Evolutionary conservation across 1,140 invertebrate species (phyloP), one percentile per base, ranked within the genome.

Genomic region (Drosophila sproati): DNA sequence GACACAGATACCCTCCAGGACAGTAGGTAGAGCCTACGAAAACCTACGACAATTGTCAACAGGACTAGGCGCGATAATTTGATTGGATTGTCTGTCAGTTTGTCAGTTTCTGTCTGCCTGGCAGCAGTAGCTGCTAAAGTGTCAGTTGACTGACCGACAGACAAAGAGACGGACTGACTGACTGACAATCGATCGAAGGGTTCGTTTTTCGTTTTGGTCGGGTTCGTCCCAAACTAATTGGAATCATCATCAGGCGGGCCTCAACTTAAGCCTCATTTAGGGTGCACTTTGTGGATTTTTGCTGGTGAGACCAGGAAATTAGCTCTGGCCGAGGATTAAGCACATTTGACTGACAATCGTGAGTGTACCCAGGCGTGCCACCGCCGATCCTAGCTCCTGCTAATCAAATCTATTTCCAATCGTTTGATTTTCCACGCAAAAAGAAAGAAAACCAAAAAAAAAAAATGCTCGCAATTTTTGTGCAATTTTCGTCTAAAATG

Each of bases 211-310:
- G 8, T 41, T 41, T 43, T n/a, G 39, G 39, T 43, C 10, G 39
- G 32, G 32, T 37, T 20, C 50, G 47, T 45, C 57, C 66, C 68
- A 64, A 52, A 82, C 85, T 92, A 92, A 92, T 92, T 92, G 91
- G 91, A 91, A 92, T 91, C 90, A 92, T 91, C 90, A 92, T 92
- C 88, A 71, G 12, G 61, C 61, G 67, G 66, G 72, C 78, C 88
- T 80, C 86, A 91, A 92, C 91, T 92, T 92, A 92, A 92, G 88
- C 86, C 91, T 92, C 91, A 92, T 92, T 92, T 92, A 80, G 82
- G 91, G 78, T 77, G 73, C 85, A 92, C 88, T 92, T 92, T 92
- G 91, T 92, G 91, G 91, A 92, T 82, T 87, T 90, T 70, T 70
- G 59, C 59, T 77, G 77, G 73, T 78, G 59, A 48, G 41, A 32